Percentiles rank a stretch among this genome's conserved stretches.
phyloP scores from a whole-genome alignment of 2,113 vertebrate genomes.

The Lamprologus lemairii region DNA sequence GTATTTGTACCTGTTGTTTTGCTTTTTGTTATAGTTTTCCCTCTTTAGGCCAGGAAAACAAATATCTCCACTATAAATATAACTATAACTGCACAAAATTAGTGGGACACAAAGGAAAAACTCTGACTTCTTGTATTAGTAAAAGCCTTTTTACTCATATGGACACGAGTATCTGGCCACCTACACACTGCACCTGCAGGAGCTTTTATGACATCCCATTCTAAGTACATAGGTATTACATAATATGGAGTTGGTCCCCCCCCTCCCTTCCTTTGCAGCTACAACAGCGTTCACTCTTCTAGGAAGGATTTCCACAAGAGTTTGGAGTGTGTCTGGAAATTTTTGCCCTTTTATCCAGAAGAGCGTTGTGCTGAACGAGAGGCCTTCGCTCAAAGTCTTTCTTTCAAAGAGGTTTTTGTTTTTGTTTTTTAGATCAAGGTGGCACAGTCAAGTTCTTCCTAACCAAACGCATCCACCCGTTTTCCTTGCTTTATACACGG shows the following conservation, averaged over 20 bases:
- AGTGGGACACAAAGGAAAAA: not conserved
- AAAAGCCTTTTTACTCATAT: not conserved
- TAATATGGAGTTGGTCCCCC: not conserved
- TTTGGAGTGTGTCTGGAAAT: not conserved
- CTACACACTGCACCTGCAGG: not conserved
- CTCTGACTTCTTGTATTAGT: not conserved
- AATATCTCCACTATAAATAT: not conserved
- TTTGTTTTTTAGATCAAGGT: not conserved
- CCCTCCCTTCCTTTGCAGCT: not conserved
- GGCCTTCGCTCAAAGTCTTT: not conserved
- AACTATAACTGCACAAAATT: not conserved
- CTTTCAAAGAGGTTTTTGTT: not conserved
- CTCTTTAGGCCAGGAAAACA: not conserved
- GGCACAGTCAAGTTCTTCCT: not conserved
- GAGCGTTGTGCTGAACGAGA: fast-evolving
- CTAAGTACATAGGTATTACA: not conserved
- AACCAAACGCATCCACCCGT: not conserved
- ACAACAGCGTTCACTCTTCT: fast-evolving
- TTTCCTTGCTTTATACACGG: not conserved
- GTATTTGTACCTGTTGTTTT: not conserved
- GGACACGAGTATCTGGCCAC: not conserved
- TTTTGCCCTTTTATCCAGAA: not conserved
- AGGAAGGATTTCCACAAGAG: not conserved
- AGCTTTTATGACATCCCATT: not conserved
- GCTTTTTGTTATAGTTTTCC: not conserved